Base-by-base conservation (phyloP, 1,140 invertebrate genomes). In the Drosophila albomicans region DNA sequence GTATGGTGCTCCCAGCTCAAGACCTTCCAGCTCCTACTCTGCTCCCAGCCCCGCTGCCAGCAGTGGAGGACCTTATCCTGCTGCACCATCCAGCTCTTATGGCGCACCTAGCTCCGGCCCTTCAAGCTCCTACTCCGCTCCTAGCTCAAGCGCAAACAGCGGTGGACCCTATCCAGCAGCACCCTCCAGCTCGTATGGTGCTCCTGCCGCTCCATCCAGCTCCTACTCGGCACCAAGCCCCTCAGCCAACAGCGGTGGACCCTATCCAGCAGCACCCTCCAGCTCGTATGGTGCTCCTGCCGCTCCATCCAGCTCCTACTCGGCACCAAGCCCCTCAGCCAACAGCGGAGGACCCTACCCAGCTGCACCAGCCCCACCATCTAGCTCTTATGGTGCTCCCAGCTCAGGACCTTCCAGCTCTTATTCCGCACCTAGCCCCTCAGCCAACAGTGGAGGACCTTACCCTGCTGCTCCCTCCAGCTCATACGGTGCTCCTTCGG, bases 11-110 rank as follows among this genome's bases (percentile, higher is more conserved):
- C 74, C 68, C 11, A 67, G 68, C 7, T 15, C 51, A 11, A 16
- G 3, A 11, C 25, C 62, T 2, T 54, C 62, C 30, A 46, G 52
- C 30, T 67, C 64, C 3, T 76, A 82, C 49, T 69, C 66, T 0
- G 73, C 73, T 2, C 68, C 74, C 25, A 65, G 61, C 41, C 11
- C 41, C 0, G 92, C 92, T 2, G 86, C 68, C 0, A 93, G 41
- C 25, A 93, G 92, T 62, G 94, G 94, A 1, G 85, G 93, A 2
- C 93, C 94, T 56, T 70, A 67, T 16, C 91, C 91, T 56, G 64
- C 76, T 2, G 59, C 73, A 16, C 73, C 73, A 1, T 70, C 72
- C 20, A 75, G 48, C 58, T 69, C 66, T 1, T 73, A 73, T 45
- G 57, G 65, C 1, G 71, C 64, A 3, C 70, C 68, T 5, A 52